Evolutionary conservation across 2,797 vertebrate genomes (phyloP), one percentile per base, ranked within the genome.

Genomic region (Rhinogobio ventralis): DNA sequence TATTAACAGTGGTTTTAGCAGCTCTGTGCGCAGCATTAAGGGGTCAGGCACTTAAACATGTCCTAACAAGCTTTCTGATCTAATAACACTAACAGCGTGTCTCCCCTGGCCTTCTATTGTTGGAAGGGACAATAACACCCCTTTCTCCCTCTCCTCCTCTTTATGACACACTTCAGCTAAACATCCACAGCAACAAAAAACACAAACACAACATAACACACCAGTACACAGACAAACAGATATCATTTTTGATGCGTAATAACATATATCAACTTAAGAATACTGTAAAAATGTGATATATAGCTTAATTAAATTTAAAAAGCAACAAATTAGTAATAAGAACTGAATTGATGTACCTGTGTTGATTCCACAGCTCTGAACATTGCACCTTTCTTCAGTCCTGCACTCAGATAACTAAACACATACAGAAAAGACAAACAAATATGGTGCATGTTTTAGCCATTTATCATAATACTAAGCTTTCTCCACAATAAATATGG

Each of bases 381-480:
- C 45, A 23, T 67, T 23, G 82, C 82, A 25, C 60, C 36, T 82
- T 82, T 88, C 74, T 89, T 85, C 75, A 66, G 25, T 53, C 86
- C 83, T 28, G 81, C 74, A 67, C 55, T 86, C 71, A 80, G 39
- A 85, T 89, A 89, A 71, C 88, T 89, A 62, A 66, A 83, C 39
- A 83, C 33, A 78, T 57, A 64, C 8, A 85, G 33, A 69, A 62
- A 81, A 71, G 13, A 77, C 8, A 72, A 55, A 76, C 15, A 39
- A 75, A 55, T n/a, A 75, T 53, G 11, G 53, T 36, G 72, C 72
- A 74, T 53, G 10, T 49, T 73, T 46, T 49, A 73, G 25, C 4
- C 25, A 20, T 51, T 28, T 19, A 20, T 69, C 20, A 51, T 15
- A 62, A 14, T 14, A 7, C 28, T 2, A 62, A 28, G 25, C 13